Conservation (phyloP, 2,113 vertebrate genomes). For the Aptenodytes forsteri region DNA sequence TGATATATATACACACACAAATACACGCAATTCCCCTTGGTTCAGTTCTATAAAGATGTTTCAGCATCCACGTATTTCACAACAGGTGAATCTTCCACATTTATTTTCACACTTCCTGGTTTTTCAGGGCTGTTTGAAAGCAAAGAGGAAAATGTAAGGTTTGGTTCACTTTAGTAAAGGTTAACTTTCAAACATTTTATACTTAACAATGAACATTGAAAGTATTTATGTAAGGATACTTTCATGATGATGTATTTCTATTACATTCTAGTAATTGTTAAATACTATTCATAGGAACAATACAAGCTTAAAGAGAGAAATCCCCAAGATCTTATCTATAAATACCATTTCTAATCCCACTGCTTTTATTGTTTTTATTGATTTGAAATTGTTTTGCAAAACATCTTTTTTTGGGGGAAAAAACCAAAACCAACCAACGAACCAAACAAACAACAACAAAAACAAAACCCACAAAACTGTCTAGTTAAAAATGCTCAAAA, state of each 20-base stretch:
- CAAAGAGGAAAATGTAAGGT: conserved; percentile 29
- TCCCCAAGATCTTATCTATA: background rate
- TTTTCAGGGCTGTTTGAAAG: conserved; percentile 87
- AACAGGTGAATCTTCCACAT: conserved; percentile 80
- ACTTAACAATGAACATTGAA: background rate
- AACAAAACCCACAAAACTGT: background rate
- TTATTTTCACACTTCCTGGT: conserved; percentile 86
- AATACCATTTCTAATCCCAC: background rate
- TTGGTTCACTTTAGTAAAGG: background rate
- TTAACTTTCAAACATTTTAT: background rate
- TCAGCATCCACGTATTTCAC: conserved; percentile 81
- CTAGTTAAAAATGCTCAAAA: background rate
- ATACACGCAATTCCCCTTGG: conserved; percentile 41
- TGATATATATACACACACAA: conserved; percentile 53
- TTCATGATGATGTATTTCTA: background rate
- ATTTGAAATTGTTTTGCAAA: background rate
- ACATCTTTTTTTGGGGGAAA: background rate
- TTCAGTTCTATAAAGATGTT: conserved; percentile 86
- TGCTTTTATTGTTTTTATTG: background rate
- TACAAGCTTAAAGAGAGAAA: background rate
- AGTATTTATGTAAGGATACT: background rate
- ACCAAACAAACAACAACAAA: too few relatives aligned
- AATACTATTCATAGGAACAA: background rate
- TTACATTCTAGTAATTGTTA: background rate
- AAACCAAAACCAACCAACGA: background rate